These are phyloP conservation scores for Lasaia peninsularis DNA, from an alignment of 1,140 invertebrate species.

Conservation along the genomic window DNA sequence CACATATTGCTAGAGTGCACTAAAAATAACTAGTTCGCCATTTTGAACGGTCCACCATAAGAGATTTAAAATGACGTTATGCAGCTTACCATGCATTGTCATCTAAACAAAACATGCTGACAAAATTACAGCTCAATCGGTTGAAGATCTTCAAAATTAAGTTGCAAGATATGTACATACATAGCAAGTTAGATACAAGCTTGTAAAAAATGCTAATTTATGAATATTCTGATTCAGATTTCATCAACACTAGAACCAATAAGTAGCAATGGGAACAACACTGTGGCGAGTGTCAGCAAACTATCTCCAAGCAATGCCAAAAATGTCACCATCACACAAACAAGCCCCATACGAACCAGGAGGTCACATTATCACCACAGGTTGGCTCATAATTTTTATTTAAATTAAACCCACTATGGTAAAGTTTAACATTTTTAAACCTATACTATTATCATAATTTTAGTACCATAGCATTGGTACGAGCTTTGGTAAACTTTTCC, in stretches of 20 bases:
- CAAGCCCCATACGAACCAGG: constrained; percentile 70
- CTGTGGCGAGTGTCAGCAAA: constrained; percentile 61
- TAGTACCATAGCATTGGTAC: no score
- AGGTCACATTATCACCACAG: constrained; percentile 74
- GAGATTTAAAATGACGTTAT: no score
- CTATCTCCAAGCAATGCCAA: constrained; percentile 57
- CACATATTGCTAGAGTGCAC: no score
- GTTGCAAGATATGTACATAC: neutral
- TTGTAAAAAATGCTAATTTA: neutral
- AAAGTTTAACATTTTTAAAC: neutral
- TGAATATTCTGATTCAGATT: constrained; percentile 33
- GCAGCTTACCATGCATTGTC: no score
- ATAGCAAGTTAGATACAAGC: no score
- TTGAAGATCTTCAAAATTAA: no score
- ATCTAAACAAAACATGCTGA: no score
- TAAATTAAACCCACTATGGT: neutral
- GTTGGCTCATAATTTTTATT: constrained; percentile 28
- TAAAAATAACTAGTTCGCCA: no score
- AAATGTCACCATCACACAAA: constrained; percentile 51
- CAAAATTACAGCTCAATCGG: no score
- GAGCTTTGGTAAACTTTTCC: no score
- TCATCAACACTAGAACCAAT: constrained; percentile 55
- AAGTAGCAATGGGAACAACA: constrained; percentile 67
- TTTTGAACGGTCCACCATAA: no score
- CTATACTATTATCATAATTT: neutral